Evolutionary conservation across 2,113 vertebrate genomes (phyloP), one percentile per base, ranked within the genome.

Genomic region (Protomyctophum bolini): DNA sequence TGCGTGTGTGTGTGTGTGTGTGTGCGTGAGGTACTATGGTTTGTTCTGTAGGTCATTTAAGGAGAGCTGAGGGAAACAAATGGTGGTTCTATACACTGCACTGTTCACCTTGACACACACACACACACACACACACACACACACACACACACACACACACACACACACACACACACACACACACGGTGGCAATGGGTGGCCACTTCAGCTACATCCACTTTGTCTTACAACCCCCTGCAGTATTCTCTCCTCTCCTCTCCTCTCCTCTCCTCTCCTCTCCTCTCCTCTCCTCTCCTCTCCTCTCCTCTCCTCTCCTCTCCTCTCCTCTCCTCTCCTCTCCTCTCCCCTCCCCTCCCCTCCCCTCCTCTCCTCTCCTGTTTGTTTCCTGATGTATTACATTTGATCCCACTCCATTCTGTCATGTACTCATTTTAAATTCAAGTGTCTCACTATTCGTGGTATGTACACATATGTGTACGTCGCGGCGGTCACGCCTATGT

Each of bases 31-130:
- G 21, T 21, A 21, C 21, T 21, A 21, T 21, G 21, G 21, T 21
- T 11, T 4, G 10, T 52, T 10, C 4, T 45, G 21, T 21, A 70
- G 58, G 63, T 75, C 29, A 59, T 46, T n/a, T 77, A 9, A 69
- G 77, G 63, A 78, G 10, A 65, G 12, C 8, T 33, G 66, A 69
- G 66, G 48, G 72, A 80, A 14, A 63, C 70, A 65, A 50, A 6
- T 15, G 10, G 15, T 51, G n/a, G 74, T 21, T 57, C 52, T 51
- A 21, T 21, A 52, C 61, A 72, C 58, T 70, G 65, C 54, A 66
- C 14, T 57, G 59, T 21, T 21, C 67, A 60, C n/a, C 11, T 49
- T 65, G 69, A 72, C 28, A 56, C 11, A 2, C n/a, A 45, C 46
- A 63, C 58, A 28, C 15, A 33, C 15, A 28, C 29, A 48, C 46